A percentile compares a stretch with the other conserved stretches of the same genome.
These are phyloP conservation scores for Scaptomyza graminum DNA, from an alignment of 1,140 invertebrate genomes.

Conservation along the genomic window DNA sequence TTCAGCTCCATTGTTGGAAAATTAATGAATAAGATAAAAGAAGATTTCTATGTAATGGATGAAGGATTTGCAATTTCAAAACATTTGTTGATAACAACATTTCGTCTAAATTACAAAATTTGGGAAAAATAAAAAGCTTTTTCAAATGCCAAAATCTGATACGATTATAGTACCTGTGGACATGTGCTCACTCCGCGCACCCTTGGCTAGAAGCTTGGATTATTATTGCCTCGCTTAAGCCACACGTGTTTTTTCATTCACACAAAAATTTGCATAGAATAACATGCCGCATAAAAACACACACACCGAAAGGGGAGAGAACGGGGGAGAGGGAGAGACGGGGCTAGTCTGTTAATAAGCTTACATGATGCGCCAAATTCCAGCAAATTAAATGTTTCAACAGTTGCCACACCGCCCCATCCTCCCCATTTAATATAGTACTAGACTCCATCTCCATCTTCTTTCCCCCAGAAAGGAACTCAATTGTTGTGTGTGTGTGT, in stretches of 20 bases:
- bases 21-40: no score
- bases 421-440: no score
- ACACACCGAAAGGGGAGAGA: not conserved
- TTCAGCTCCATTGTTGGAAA: no score
- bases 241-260: slow-evolving; percentile 10
- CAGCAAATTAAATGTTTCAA: slow-evolving; percentile 79
- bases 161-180: not conserved
- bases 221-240: not conserved
- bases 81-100: no score
- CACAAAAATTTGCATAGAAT: slow-evolving; percentile 71
- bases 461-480: slow-evolving; percentile 44
- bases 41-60: no score
- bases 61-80: no score
- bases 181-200: not conserved
- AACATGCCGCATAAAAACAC: slow-evolving; percentile 51
- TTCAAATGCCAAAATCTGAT: not conserved
- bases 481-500: slow-evolving; percentile 78
- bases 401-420: slow-evolving; percentile 20
- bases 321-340: not conserved
- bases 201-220: not conserved
- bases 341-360: slow-evolving; percentile 75
- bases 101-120: no score
- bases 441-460: no score
- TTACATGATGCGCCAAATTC: slow-evolving; percentile 71
- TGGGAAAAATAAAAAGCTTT: no score